Conservation (phyloP, 2,113 vertebrate genomes). For the Falco punctatus region DNA sequence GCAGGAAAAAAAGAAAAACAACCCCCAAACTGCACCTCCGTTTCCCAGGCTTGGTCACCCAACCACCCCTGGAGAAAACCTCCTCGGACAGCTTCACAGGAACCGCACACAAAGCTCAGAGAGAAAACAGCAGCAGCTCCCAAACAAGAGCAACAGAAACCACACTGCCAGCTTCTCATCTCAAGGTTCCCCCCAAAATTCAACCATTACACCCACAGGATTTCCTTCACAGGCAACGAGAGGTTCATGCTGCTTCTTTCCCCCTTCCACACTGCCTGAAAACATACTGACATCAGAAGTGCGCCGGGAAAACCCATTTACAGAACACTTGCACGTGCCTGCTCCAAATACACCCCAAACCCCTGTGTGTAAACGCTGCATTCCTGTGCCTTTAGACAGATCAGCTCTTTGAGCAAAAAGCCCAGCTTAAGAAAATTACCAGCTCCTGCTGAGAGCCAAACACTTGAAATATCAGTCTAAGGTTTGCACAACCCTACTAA, state of each 20-base stretch:
- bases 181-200: background rate
- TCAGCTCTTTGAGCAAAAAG: background rate
- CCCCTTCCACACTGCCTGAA: background rate
- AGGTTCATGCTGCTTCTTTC: background rate
- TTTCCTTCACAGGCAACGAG: no score
- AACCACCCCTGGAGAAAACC: background rate
- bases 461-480: accelerated
- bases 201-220: background rate
- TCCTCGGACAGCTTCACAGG: background rate
- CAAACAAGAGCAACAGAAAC: accelerated
- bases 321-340: background rate
- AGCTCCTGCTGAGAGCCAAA: background rate
- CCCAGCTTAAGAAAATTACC: accelerated
- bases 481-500: background rate
- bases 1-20: background rate
- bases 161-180: background rate
- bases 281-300: background rate
- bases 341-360: background rate
- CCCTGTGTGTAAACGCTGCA: accelerated
- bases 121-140: background rate
- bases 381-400: background rate
- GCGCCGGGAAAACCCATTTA: background rate
- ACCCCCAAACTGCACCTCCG: background rate
- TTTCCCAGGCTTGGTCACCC: background rate
- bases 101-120: accelerated